Base-by-base conservation (phyloP, 2,888 invertebrate species). In the Caradrina kadenii region DNA sequence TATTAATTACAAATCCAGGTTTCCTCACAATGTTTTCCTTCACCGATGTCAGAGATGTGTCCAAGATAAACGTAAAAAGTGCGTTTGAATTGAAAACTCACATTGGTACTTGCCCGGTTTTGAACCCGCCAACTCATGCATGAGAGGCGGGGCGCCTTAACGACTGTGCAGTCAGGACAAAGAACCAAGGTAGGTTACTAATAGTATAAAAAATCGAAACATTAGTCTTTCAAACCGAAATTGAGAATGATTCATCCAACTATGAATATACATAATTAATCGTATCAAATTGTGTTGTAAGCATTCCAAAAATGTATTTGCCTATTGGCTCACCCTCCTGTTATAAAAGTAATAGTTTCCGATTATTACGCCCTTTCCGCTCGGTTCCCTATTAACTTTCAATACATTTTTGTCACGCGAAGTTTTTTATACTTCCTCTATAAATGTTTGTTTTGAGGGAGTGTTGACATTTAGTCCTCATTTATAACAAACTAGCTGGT, bases 341-440 rank as follows among this genome's bases (percentile, higher is more conserved):
- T 72, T 82, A 76, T 69, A 85, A 83, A 82, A 83, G 79, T 80
- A 79, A 86, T 84, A 78, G 84, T 85, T 86, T 86, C 85, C 86
- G 79, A 75, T 77, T 70, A 63, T 66, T 55, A 66, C 79, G 71
- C 81, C 79, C 85, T 77, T 81, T 75, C 76, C 76, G 73, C 35
- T 72, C 67, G 50, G 68, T 79, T 78, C 76, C 63, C 79, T 73
- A 78, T 80, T 79, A 76, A 74, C 72, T 77, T 80, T 69, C 76
- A 80, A 84, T 85, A 77, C 56, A 74, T 67, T 75, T 71, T 66
- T 53, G 72, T 73, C 85, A 86, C 82, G 87, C 87, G 39, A 83
- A 66, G 63, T 76, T 77, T 77, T 50, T 76, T 59, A 56, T 67
- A 66, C 71, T 73, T 73, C 73, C 69, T 70, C 22, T 54, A 53